Conservation (phyloP, 2,888 invertebrate species). For the Neoascia interrupta region DNA sequence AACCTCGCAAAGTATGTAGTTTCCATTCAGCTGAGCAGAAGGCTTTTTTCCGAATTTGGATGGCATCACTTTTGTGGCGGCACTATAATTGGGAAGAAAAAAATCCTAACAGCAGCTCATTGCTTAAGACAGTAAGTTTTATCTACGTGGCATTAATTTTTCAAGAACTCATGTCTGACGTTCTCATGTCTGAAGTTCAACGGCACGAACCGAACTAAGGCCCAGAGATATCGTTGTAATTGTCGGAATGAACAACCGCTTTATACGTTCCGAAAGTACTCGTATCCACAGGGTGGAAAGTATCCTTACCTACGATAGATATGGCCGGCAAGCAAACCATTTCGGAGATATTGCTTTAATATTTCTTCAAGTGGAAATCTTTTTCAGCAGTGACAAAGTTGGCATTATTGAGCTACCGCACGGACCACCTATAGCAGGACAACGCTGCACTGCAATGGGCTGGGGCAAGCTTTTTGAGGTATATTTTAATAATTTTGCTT, state of each 20-base stretch:
- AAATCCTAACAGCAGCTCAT: conserved; percentile 47
- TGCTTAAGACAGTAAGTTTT: conserved; percentile 36
- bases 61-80: conserved; percentile 42
- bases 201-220: no score
- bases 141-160: no score
- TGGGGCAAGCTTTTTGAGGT: conserved; percentile 47
- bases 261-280: background rate
- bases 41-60: conserved; percentile 18
- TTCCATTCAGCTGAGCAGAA: conserved; percentile 18
- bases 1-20: conserved; percentile 10
- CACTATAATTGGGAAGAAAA: conserved; percentile 16
- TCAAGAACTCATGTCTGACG: background rate
- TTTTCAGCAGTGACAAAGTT: background rate
- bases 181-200: no score
- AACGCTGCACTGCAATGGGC: conserved; percentile 18
- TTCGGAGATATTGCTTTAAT: conserved; percentile 23
- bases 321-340: background rate
- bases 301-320: background rate
- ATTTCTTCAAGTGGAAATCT: conserved; percentile 11
- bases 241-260: conserved; percentile 22
- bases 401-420: background rate
- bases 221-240: no score
- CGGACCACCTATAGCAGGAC: background rate
- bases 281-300: conserved; percentile 1
- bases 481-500: background rate